Base-by-base conservation (phyloP, 2,888 invertebrate genomes). In the Diabrotica balteata region DNA sequence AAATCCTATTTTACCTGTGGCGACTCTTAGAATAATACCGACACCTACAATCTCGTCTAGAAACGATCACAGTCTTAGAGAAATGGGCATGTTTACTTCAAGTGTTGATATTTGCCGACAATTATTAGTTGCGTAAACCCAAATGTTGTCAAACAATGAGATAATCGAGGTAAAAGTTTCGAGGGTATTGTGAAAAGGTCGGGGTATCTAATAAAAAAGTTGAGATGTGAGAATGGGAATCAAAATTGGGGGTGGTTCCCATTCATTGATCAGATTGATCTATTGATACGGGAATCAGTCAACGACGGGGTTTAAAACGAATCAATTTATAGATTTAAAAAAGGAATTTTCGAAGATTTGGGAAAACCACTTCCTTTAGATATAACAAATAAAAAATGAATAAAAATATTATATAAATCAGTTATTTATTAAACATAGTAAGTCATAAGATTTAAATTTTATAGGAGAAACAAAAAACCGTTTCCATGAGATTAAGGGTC, bases 1-100 rank as follows among this genome's bases (percentile, higher is more conserved):
- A 81, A 82, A 82, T 82, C 81, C 79, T 78, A 80, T 81, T 81
- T 80, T 83, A 83, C 83, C 83, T 84, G 82, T 80, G 79, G 75
- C 70, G 76, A 69, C 49, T 65, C 59, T 71, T 68, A 68, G 68
- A 68, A 63, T 73, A 59, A 52, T 53, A 47, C 55, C 7, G 50
- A 65, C 70, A 63, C 70, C 70, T 65, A 70, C 67, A 49, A 67
- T 50, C n/a, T 22, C 49, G 45, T 42, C 45, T 22, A 42, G 45
- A 49, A 51, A 44, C 53, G 46, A 58, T 69, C 69, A 69, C 69
- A 69, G 43, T 70, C 67, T 70, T 3, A 70, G 62, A 51, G 59
- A 57, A 49, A 50, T 44, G 46, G 57, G 42, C 11, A 42, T 60
- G 49, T 60, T 68, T 59, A 53, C 60, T 49, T 17, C 63, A 64